Base-by-base conservation (phyloP, 2,113 vertebrate genomes). In the Cyanoramphus novaezelandiae region DNA sequence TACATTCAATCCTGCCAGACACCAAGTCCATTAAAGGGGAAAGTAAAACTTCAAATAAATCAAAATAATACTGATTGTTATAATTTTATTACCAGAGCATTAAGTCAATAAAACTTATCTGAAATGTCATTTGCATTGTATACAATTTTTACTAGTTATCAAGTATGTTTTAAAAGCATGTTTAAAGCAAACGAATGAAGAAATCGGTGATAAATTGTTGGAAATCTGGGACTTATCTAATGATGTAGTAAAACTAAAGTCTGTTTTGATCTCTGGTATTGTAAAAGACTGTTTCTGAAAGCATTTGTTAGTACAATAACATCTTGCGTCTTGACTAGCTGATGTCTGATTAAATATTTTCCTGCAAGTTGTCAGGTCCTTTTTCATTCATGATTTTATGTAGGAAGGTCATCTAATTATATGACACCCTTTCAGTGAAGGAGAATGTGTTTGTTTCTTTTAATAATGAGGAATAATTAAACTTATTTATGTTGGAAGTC, bases 21-120 rank as follows among this genome's bases (percentile, higher is more conserved):
- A 60, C 93, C 64, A 63, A 94, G 97, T 94, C 96, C 95, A 75
- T 97, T 93, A 96, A 96, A 98, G 92, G 92, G 90, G 95, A 93
- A 97, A 97, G 94, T 93, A 95, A 97, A 97, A 98, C 94, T 93
- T 74, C 67, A 92, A 79, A 95, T 98, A 96, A 97, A 98, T 98
- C 97, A 98, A 97, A 98, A 96, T 95, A 97, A 98, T 95, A 95
- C 98, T 98, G 97, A 98, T 98, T 97, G 97, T 98, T 98, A 98
- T 98, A 97, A 97, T 98, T 98, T 98, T 98, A 98, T 98, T 97
- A 97, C 96, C 88, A 63, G 93, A 95, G 93, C 97, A 97, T 98
- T 98, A 98, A 98, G 98, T 98, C 98, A 98, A 97, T 98, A 98
- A 98, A 98, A 98, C 98, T 97, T 97, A 97, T 97, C 97, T 95